These are phyloP conservation scores for Cinclus mexicanus DNA, from an alignment of 2,113 vertebrate genomes.

Conservation along the genomic window DNA sequence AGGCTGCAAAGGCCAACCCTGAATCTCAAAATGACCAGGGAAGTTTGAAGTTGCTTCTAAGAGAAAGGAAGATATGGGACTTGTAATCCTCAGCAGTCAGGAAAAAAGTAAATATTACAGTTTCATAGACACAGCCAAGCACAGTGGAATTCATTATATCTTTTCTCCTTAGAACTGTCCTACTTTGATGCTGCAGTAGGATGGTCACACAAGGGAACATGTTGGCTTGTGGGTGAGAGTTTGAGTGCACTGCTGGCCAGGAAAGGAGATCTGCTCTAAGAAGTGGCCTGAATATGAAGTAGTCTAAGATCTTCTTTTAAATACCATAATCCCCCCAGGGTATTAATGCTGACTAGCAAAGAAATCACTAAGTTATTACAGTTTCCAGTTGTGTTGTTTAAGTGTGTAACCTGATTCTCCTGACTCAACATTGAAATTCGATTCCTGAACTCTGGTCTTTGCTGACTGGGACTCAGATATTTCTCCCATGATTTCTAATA, in stretches of 20 bases:
- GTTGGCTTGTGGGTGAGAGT: background rate
- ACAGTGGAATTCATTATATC: background rate
- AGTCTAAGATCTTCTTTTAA: background rate
- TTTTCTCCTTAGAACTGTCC: background rate
- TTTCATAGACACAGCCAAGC: background rate
- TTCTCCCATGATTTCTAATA: background rate
- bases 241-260: background rate
- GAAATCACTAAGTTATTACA: background rate
- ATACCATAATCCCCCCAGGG: background rate
- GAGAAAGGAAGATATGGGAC: background rate
- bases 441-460: background rate
- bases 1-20: background rate
- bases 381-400: background rate
- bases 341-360: background rate
- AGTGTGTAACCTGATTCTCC: background rate
- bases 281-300: background rate
- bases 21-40: background rate
- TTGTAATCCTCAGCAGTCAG: background rate
- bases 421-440: background rate
- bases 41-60: background rate
- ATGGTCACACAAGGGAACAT: background rate
- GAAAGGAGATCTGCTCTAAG: background rate
- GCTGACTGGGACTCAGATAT: background rate
- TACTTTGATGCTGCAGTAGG: background rate
- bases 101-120: slow-evolving; percentile 7